Evolutionary conservation across 1,140 invertebrate genomes (phyloP), one percentile per base, ranked within the genome.

Genomic region (Uloborus diversus): DNA sequence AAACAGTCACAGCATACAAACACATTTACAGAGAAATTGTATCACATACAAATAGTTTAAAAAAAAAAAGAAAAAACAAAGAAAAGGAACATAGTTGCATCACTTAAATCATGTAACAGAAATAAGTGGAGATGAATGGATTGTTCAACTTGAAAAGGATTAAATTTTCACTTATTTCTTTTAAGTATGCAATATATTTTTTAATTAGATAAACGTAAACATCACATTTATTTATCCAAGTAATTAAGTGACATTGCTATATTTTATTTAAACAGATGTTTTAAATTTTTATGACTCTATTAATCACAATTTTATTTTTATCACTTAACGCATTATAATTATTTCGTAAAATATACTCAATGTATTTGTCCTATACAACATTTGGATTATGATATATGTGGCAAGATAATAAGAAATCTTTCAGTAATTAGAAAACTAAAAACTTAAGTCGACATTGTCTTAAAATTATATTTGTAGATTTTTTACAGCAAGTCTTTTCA

Each of bases 11-110:
- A 49, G 64, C 32, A 14, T 32, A 51, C 59, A 56, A 73, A 73
- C 70, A 73, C 70, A 66, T 75, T 32, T 56, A 66, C 62, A 66
- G 32, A 65, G 47, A 78, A 42, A 30, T 47, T 65, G 49, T 78
- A 78, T 78, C 73, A 78, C 73, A 78, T 78, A 75, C 66, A 78
- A 78, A 78, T 51, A 56, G 32, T 51, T 17, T n/a, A n/a, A n/a
- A n/a, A n/a, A n/a, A 61, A 73, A 73, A 78, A 73, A 65, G 73
- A 78, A 78, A 65, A 33, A 51, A 75, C 71, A 64, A 59, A 37
- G 25, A 66, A 78, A 75, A 59, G 73, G 62, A 78, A 61, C 62
- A 64, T 20, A 28, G 65, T 78, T 65, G 35, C 61, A 78, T 78
- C 73, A 78, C 73, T 56, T 65, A 65, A 65, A 76, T 61, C 47